Evolutionary conservation across 2,888 invertebrate genomes (phyloP).

Genomic region (Ligdia adustata): DNA sequence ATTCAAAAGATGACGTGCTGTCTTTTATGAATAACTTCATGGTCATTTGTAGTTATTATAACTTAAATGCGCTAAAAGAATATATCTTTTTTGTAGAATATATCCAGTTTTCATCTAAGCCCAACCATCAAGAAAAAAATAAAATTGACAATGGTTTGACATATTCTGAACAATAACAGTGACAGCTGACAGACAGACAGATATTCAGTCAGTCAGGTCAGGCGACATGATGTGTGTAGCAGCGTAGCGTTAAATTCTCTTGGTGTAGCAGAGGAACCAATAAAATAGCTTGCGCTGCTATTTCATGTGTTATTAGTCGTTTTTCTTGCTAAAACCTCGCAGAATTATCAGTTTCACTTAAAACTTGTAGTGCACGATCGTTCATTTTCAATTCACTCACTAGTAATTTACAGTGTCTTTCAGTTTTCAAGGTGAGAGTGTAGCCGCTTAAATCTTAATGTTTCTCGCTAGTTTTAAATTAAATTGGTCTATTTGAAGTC

Average conservation of each 20-base stretch:
- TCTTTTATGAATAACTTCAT: no score
- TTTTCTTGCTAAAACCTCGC: slow-evolving; percentile 42
- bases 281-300: slow-evolving; percentile 46
- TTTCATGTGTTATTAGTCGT: slow-evolving; percentile 46
- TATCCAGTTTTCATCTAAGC: no score
- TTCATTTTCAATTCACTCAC: slow-evolving; percentile 22
- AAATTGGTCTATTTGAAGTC: slow-evolving; percentile 38
- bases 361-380: slow-evolving; percentile 40
- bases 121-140: no score
- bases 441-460: slow-evolving; percentile 31
- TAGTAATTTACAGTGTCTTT: slow-evolving; percentile 36
- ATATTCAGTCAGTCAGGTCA: no score
- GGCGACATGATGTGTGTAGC: slow-evolving; percentile 33
- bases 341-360: slow-evolving; percentile 44
- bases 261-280: slow-evolving; percentile 43
- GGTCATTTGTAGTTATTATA: no score
- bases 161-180: no score
- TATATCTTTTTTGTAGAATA: no score
- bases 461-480: slow-evolving; percentile 29
- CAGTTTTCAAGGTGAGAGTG: slow-evolving; percentile 54
- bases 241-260: no score
- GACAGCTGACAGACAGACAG: no score
- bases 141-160: no score
- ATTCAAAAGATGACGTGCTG: no score
- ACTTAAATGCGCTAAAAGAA: no score